Conservation (phyloP, 1,140 invertebrate genomes). For the Stegodyphus mimosarum region DNA sequence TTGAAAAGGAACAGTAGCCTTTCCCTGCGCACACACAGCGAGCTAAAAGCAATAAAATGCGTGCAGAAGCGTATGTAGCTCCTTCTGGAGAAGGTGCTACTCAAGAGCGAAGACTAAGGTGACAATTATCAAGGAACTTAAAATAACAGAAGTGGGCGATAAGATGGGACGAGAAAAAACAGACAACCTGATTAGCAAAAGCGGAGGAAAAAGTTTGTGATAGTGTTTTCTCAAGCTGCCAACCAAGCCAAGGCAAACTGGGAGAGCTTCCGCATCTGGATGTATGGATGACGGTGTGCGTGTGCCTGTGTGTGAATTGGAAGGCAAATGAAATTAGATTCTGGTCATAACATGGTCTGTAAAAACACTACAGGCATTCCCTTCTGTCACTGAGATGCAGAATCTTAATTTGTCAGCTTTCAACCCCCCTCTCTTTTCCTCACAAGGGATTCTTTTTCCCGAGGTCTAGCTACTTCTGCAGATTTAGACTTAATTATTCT, state of each 20-base stretch:
- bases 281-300: conserved; percentile 17
- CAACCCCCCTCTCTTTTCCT: conserved; percentile 24
- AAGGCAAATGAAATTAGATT: conserved; percentile 60
- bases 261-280: conserved; percentile 3
- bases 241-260: conserved; percentile 44
- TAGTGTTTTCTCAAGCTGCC: conserved; percentile 58
- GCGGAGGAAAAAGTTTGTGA: conserved; percentile 37
- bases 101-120: conserved; percentile 14
- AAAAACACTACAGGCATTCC: conserved; percentile 60
- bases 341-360: conserved; percentile 59
- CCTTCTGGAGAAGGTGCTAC: neutral
- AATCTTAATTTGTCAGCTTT: conserved; percentile 59
- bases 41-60: neutral
- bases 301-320: conserved; percentile 29
- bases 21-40: no score
- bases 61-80: neutral
- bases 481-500: conserved; percentile 60
- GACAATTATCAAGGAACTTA: conserved; percentile 61
- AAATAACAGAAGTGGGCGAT: conserved; percentile 60
- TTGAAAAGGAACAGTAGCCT: no score
- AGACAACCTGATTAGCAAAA: conserved; percentile 54
- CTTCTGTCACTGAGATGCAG: conserved; percentile 58
- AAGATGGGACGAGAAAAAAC: conserved; percentile 45
- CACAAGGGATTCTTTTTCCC: conserved; percentile 49
- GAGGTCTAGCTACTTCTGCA: conserved; percentile 22